Conservation (phyloP, 1,140 invertebrate species). For the Lepidurus apus region DNA sequence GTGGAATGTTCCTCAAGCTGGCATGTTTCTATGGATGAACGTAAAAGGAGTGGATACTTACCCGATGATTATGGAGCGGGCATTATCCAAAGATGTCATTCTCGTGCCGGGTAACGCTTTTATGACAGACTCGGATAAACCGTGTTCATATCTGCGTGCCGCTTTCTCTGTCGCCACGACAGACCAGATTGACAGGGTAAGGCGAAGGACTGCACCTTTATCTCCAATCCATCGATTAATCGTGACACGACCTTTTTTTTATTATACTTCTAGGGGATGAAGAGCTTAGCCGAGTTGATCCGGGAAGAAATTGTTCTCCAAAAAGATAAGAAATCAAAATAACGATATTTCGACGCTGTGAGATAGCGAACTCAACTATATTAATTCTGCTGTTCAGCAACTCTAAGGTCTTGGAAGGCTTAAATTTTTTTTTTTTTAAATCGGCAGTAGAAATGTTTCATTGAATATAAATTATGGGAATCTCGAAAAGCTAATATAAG, state of each 20-base stretch:
- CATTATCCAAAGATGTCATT: slow-evolving; percentile 53
- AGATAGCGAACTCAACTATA: not conserved
- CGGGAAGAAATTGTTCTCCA: slow-evolving; percentile 33
- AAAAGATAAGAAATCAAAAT: not conserved
- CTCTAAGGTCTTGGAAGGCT: too few relatives aligned
- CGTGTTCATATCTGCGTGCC: slow-evolving; percentile 59
- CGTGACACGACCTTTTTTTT: slow-evolving; percentile 6
- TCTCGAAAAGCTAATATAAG: too few relatives aligned
- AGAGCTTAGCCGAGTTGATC: slow-evolving; percentile 33
- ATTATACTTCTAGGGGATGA: slow-evolving; percentile 29
- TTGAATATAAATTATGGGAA: too few relatives aligned
- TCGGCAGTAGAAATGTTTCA: too few relatives aligned
- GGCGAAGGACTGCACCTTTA: slow-evolving; percentile 9
- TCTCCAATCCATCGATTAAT: not conserved
- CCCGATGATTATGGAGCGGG: slow-evolving; percentile 62
- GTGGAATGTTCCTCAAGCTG: slow-evolving; percentile 60
- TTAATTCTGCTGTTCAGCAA: not conserved
- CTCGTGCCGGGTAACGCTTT: slow-evolving; percentile 66
- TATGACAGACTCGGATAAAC: slow-evolving; percentile 52
- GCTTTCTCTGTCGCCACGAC: slow-evolving; percentile 60
- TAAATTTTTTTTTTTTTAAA: too few relatives aligned
- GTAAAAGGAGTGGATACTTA: slow-evolving; percentile 63
- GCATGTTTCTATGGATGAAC: slow-evolving; percentile 74
- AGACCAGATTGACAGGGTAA: slow-evolving; percentile 58
- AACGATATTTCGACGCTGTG: not conserved